A percentile compares a stretch with the other conserved stretches of the same genome.
These are phyloP conservation scores for Lycophotia porphyrea DNA, from an alignment of 2,888 invertebrate species.

Conservation along the genomic window DNA sequence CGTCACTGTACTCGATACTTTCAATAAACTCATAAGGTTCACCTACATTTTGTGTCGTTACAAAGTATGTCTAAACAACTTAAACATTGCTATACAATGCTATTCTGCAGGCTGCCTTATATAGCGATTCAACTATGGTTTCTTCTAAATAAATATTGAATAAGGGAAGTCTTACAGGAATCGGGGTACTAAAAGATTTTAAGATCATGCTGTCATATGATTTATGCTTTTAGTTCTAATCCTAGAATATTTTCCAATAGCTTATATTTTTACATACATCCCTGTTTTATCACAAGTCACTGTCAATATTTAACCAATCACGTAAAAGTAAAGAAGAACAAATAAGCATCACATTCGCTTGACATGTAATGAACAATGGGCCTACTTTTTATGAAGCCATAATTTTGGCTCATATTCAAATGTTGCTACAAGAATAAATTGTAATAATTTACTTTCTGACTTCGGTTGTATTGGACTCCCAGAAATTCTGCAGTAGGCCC, in stretches of 20 bases:
- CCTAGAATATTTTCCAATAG: constrained; percentile 37
- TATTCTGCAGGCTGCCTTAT: neutral
- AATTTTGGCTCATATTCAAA: neutral
- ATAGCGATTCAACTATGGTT: neutral
- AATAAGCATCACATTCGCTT: constrained; percentile 8
- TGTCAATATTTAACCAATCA: constrained; percentile 35
- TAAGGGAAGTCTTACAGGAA: constrained; percentile 42
- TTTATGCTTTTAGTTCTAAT: constrained; percentile 16
- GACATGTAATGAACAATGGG: constrained; percentile 20
- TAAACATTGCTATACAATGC: neutral
- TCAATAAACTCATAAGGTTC: too few species aligned
- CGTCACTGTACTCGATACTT: too few species aligned
- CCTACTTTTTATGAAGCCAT: constrained; percentile 1
- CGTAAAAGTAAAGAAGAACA: constrained; percentile 7
- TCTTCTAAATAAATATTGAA: constrained; percentile 8
- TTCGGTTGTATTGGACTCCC: neutral
- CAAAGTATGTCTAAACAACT: too few species aligned
- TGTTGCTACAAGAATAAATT: neutral
- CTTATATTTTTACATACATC: constrained; percentile 38
- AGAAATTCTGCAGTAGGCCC: neutral
- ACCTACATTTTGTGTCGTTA: too few species aligned
- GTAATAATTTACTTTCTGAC: neutral
- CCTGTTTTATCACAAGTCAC: constrained; percentile 58
- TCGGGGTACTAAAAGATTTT: neutral
- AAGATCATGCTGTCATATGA: neutral